Evolutionary conservation across 2,888 invertebrate species (phyloP).

Genomic region (Alitta virens): DNA sequence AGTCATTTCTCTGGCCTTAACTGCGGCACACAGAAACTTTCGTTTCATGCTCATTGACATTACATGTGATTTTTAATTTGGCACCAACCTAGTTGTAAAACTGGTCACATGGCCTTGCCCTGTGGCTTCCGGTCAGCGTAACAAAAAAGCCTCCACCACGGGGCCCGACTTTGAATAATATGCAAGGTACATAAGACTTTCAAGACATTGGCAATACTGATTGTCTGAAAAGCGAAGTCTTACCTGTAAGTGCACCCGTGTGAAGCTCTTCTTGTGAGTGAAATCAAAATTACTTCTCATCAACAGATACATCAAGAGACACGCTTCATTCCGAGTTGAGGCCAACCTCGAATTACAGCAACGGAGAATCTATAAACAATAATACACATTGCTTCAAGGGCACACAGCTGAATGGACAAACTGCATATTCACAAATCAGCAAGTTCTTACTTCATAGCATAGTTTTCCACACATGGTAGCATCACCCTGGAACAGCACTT

Average conservation of each 20-base stretch:
- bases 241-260: constrained; percentile 84
- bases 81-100: too few relatives aligned
- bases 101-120: too few relatives aligned
- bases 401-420: not conserved
- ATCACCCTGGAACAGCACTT: constrained; percentile 50
- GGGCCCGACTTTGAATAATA: too few relatives aligned
- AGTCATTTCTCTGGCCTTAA: too few relatives aligned
- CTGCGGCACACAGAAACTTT: too few relatives aligned
- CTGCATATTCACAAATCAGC: not conserved
- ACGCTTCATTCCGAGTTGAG: constrained; percentile 83
- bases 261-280: constrained; percentile 73
- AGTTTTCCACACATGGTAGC: constrained; percentile 52
- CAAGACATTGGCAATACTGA: too few relatives aligned
- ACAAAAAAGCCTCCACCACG: too few relatives aligned
- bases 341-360: constrained; percentile 84
- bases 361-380: constrained; percentile 63
- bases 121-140: too few relatives aligned
- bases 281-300: constrained; percentile 95
- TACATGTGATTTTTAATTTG: too few relatives aligned
- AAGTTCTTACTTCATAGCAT: constrained; percentile 49
- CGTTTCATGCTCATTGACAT: too few relatives aligned
- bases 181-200: too few relatives aligned
- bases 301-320: constrained; percentile 84
- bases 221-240: not conserved
- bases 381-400: too few relatives aligned